A percentile compares a stretch with the other conserved stretches of the same genome.
phyloP scores from a whole-genome alignment of 92 coral and sea anemone genomes.

The Montipora capitata region DNA sequence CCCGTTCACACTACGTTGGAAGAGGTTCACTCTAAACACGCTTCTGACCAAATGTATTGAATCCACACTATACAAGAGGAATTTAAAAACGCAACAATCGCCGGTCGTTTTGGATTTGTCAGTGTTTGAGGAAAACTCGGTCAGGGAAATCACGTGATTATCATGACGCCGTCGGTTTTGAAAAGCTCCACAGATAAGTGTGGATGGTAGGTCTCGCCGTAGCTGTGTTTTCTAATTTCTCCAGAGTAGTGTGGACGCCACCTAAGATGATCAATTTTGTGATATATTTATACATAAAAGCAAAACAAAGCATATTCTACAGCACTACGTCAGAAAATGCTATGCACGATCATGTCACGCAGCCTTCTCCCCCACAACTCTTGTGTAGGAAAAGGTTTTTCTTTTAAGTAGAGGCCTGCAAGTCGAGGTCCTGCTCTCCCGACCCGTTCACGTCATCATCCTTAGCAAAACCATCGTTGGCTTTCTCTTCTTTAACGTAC shows the following conservation, averaged over 20 bases:
- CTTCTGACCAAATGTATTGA: slow-evolving; percentile 14
- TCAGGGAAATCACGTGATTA: slow-evolving; percentile 27
- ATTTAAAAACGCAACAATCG: slow-evolving; percentile 22
- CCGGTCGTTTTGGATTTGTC: slow-evolving; percentile 44
- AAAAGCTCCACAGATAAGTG: neutral
- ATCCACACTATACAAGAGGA: slow-evolving; percentile 29
- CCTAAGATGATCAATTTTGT: neutral
- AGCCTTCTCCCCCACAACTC: no score
- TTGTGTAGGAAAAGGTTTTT: no score
- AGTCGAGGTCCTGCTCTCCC: no score
- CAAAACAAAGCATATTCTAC: slow-evolving; percentile 14
- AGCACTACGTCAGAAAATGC: neutral
- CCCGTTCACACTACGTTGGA: slow-evolving; percentile 12
- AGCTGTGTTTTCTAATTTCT: neutral
- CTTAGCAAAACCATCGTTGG: slow-evolving; percentile 16
- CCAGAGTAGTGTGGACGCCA: neutral
- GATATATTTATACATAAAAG: neutral
- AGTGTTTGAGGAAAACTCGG: slow-evolving; percentile 25
- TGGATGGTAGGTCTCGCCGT: neutral
- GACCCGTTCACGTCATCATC: slow-evolving; percentile 20
- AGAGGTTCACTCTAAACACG: slow-evolving; percentile 41
- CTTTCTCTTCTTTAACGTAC: slow-evolving; percentile 14
- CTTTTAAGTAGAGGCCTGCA: no score
- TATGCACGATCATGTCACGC: no score
- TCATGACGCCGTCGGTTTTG: slow-evolving; percentile 15